phyloP scores from a whole-genome alignment of 1,140 invertebrate species.

The Lordiphosa clarofinis region DNA sequence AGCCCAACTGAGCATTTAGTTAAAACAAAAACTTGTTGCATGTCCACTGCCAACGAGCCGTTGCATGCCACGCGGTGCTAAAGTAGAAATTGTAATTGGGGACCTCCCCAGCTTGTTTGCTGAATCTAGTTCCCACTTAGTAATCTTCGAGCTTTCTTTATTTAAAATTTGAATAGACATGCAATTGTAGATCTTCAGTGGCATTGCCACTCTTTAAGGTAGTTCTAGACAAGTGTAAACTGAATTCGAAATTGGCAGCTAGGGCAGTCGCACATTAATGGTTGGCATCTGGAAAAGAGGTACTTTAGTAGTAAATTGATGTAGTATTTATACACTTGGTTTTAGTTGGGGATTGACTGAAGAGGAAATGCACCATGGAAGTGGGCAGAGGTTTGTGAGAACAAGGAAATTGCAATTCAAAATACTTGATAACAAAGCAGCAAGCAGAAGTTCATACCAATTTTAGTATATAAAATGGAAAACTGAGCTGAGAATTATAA shows the following conservation, averaged over 20 bases:
- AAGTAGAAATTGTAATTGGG: slow-evolving; percentile 2
- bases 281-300: slow-evolving; percentile 35
- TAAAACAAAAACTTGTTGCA: slow-evolving; percentile 22
- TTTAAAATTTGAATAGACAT: slow-evolving; percentile 38
- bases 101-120: slow-evolving; percentile 20
- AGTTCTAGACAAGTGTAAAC: neutral
- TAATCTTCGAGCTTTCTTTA: slow-evolving; percentile 11
- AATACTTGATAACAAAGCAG: no score
- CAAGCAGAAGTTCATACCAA: no score
- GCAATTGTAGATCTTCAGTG: slow-evolving; percentile 26
- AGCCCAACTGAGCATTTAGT: slow-evolving; percentile 5
- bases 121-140: slow-evolving; percentile 24
- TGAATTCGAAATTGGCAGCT: slow-evolving; percentile 14
- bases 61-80: slow-evolving; percentile 23
- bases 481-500: no score
- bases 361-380: no score
- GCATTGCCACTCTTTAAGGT: slow-evolving; percentile 1
- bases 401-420: no score
- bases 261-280: slow-evolving; percentile 20
- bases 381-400: no score
- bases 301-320: slow-evolving; percentile 27
- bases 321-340: no score
- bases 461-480: no score
- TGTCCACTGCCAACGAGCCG: neutral
- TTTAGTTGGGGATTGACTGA: no score